Base-by-base conservation (phyloP, 2,888 invertebrate genomes). In the Torymus auratus region DNA sequence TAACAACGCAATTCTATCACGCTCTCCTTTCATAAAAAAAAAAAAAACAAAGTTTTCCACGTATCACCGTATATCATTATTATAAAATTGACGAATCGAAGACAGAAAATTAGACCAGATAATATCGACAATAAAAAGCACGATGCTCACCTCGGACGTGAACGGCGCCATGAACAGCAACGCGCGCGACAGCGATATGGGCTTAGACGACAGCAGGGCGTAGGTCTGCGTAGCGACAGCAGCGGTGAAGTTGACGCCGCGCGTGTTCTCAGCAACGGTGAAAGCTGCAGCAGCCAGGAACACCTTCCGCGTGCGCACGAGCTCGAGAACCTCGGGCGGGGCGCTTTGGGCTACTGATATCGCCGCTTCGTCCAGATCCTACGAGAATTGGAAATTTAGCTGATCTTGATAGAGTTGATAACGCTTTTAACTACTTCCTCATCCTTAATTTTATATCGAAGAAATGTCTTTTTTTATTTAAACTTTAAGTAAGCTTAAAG, bases 151-250 rank as follows among this genome's bases (percentile, higher is more conserved):
- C 88, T 92, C 91, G 58, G 88, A 85, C 1, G 92, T 91, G 85
- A 97, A 98, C 0, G 98, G 98, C 7, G 96, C 94, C 68, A 96
- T 94, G 87, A 98, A 98, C 12, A 97, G 91, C 82, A 97, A 92
- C 0, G 96, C 96, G 84, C 97, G 93, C 84, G 96, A 96, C 15
- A 97, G 92, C 88, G 96, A 96, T 83, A 94, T 92, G 0, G 97
- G 97, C 41, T 96, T 93, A 0, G 96, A 94, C 1, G 95, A 94
- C 83, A 98, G 92, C 88, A 97, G 95, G 0, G 95, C 93, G 86
- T 97, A 96, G 0, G 95, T 92, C 88, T 97, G 96, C 0, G 94
- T 93, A 87, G 95, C 96, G 70, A 97, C 93, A 0, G 96, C 94
- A 41, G 92, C 91, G 0, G 97, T 97, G 88, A 96, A 97, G 90